Base-by-base conservation (phyloP, 2,113 vertebrate species). In the Megalops atlanticus region DNA sequence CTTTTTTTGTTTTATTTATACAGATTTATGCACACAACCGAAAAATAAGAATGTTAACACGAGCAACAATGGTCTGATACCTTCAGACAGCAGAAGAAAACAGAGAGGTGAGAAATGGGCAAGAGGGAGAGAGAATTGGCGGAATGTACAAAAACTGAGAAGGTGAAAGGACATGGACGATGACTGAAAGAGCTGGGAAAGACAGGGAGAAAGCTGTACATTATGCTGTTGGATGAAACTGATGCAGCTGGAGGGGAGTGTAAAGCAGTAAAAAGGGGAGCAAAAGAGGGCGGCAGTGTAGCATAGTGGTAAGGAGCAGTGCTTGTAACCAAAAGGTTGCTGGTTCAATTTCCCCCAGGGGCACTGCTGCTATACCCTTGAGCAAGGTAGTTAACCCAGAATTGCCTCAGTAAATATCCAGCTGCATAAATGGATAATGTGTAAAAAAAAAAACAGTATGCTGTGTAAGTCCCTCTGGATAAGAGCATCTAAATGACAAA, bases 261-360 rank as follows among this genome's bases (percentile, higher is more conserved):
- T n/a, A n/a, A 40, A 83, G 88, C 86, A 81, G 10, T 0, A 82
- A 54, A 0, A 27, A 73, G 12, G 90, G 90, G 89, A 90, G 85
- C 21, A 91, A 90, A 85, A 33, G 89, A n/a, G n/a, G n/a, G n/a
- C n/a, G n/a, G n/a, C n/a, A n/a, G n/a, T n/a, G n/a, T n/a, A n/a
- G n/a, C n/a, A n/a, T n/a, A n/a, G n/a, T n/a, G n/a, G n/a, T n/a
- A n/a, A n/a, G n/a, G n/a, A n/a, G n/a, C n/a, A n/a, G n/a, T n/a
- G n/a, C n/a, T n/a, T n/a, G n/a, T n/a, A n/a, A n/a, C n/a, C n/a
- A n/a, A n/a, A n/a, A n/a, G n/a, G n/a, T n/a, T n/a, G n/a, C n/a
- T n/a, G n/a, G n/a, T n/a, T n/a, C n/a, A n/a, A n/a, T n/a, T n/a
- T n/a, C n/a, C n/a, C n/a, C n/a, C n/a, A n/a, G n/a, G n/a, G n/a